Base-by-base conservation (phyloP, 2,888 invertebrate species). In the Tetranychus truncatus region DNA sequence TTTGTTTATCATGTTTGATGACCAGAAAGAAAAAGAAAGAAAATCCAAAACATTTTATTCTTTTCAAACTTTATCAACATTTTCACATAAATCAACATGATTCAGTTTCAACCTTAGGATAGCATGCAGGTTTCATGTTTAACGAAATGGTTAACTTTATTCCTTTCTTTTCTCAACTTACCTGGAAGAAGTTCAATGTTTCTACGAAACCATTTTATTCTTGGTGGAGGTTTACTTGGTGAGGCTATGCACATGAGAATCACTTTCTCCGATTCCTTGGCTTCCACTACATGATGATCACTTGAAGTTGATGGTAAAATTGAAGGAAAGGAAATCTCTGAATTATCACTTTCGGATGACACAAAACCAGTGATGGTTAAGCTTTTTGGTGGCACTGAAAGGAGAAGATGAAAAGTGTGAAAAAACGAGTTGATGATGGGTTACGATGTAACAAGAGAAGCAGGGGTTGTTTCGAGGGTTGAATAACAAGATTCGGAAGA, bases 161-260 rank as follows among this genome's bases (percentile, higher is more conserved):
- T 34, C 0, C 34, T 34, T 34, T 34, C 34, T 34, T 34, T 34
- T 5, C 5, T 1, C 34, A 34, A 4, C 34, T 72, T 75, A 77
- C 77, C 76, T 7, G 77, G 74, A 15, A 77, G 74, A 66, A 77
- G 74, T 76, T 78, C 78, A 9, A 75, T 69, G 45, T 78, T 77
- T 69, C 78, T 79, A 46, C 78, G 73, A 67, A 77, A 77, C 79
- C 79, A 79, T 76, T 79, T 79, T 9, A 79, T 74, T 69, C 76
- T 76, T 44, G 79, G 78, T 18, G 78, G 76, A 8, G 79, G 79
- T 76, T 79, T 78, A 75, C 78, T 78, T 18, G 76, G 75, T 45
- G 76, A 76, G 7, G 78, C 79, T 24, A 75, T 75, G 75, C 79
- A 79, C 24, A 76, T 75, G n/a, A 79, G 76, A 34, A 77, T 76